These are phyloP conservation scores for Brachycybe producta DNA, from an alignment of 2,888 invertebrate genomes.

Conservation along the genomic window DNA sequence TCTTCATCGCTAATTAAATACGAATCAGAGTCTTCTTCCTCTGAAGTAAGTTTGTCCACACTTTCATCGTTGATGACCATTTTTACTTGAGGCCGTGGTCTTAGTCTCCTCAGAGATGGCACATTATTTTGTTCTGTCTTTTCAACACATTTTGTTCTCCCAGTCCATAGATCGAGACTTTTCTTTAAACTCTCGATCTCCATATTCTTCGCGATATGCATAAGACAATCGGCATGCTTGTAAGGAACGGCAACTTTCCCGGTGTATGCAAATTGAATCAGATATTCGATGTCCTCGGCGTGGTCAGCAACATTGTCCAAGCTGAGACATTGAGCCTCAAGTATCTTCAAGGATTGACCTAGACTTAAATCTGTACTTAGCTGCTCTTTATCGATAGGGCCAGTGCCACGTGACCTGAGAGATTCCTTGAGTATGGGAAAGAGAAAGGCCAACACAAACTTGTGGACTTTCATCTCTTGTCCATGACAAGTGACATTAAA, in stretches of 20 bases:
- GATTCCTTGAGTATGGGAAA: conserved; percentile 1
- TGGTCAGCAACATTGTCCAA: conserved; percentile 1
- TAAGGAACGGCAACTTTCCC: conserved; percentile 3
- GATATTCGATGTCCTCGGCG: conserved; percentile 6
- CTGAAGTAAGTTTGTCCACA: too few species aligned
- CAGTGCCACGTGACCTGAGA: too few species aligned
- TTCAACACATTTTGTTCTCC: too few species aligned
- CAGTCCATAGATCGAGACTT: too few species aligned
- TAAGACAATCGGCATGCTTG: conserved; percentile 1
- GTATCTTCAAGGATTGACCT: neutral
- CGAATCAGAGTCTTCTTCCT: too few species aligned
- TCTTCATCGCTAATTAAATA: too few species aligned
- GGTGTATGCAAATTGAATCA: conserved; percentile 9
- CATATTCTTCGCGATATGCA: conserved; percentile 1
- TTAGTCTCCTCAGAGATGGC: too few species aligned
- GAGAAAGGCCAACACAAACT: conserved; percentile 15
- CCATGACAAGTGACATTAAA: conserved; percentile 8
- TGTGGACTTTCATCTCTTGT: conserved; percentile 6
- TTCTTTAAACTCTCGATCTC: conserved; percentile 2
- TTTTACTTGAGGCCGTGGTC: too few species aligned
- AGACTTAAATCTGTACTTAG: too few species aligned
- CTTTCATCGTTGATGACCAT: too few species aligned
- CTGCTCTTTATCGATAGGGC: too few species aligned
- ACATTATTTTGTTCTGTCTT: too few species aligned
- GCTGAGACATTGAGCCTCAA: neutral